Conservation (phyloP, 2,888 invertebrate species). For the Caenorhabditis doughertyi region DNA sequence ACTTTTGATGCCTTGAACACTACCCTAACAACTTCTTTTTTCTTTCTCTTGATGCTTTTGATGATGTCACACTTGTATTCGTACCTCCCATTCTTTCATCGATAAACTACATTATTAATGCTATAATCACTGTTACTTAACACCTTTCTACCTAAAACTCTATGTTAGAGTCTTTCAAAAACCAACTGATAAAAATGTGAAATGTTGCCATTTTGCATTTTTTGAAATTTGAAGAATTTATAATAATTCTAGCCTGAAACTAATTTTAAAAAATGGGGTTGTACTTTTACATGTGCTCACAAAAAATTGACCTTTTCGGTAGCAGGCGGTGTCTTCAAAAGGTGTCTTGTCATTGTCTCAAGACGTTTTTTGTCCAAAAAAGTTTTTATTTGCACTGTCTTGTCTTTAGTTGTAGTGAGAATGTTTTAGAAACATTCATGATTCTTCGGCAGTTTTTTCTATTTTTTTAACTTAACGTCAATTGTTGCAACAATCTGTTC, state of each 20-base stretch:
- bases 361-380: constrained; percentile 18
- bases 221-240: background rate
- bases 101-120: constrained; percentile 41
- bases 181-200: constrained; percentile 19
- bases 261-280: too few relatives aligned
- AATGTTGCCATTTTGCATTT: constrained; percentile 24
- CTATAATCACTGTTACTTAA: constrained; percentile 44
- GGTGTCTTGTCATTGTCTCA: too few relatives aligned
- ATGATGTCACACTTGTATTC: constrained; percentile 29
- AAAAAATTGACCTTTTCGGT: constrained; percentile 35
- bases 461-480: too few relatives aligned
- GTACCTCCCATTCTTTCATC: constrained; percentile 48
- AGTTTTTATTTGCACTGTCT: constrained; percentile 7
- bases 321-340: constrained; percentile 48
- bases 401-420: constrained; percentile 26
- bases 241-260: too few relatives aligned
- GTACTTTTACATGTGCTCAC: background rate
- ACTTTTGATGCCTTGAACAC: constrained; percentile 58
- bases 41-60: background rate
- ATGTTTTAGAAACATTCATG: constrained; percentile 29
- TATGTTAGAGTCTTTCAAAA: background rate
- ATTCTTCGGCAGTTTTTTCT: background rate
- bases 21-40: constrained; percentile 44
- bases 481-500: too few relatives aligned
- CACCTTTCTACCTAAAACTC: constrained; percentile 26